Evolutionary conservation across 2,797 vertebrate genomes (phyloP), one percentile per base, ranked within the genome.

Genomic region (Brotula barbata): DNA sequence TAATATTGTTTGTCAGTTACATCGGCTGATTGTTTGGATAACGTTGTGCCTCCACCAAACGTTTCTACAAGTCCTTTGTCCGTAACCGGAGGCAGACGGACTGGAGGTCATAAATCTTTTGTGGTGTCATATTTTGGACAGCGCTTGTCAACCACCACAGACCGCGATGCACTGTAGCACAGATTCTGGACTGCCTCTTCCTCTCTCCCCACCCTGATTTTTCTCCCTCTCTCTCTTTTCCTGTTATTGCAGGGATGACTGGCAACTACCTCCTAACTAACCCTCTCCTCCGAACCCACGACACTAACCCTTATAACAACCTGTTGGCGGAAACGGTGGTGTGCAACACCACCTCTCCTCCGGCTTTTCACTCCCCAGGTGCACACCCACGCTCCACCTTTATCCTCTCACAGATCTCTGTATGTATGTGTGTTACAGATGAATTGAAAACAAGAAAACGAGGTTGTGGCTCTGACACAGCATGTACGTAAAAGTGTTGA

Each of bases 221-320:
- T 44, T 33, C 47, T 60, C 44, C 61, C 41, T 68, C 42, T 88
- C 87, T 91, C 75, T 92, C 77, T 93, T 85, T 92, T 91, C 89
- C 92, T 94, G 85, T 94, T 94, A 92, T 89, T 87, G 76, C 94
- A 99, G 97, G 97, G 92, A 97, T 99, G 96, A 96, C 96, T 89
- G 96, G 96, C 91, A 99, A 98, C 96, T 99, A 98, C 93, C 95
- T 99, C 91, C 95, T 99, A 94, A 99, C 97, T 96, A 99, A 99
- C 93, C 97, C 97, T 93, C 96, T 99, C 89, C 97, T 98, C 86
- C 94, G 97, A 92, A 95, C 96, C 88, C 97, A 99, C 87, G 97
- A 96, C 95, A 98, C 96, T 98, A 99, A 98, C 93, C 96, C 96
- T 86, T 99, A 98, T 98, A 99, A 99, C 94, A 98, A 96, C 93